Base-by-base conservation (phyloP, 2,888 invertebrate species). In the Helobdella robusta region DNA sequence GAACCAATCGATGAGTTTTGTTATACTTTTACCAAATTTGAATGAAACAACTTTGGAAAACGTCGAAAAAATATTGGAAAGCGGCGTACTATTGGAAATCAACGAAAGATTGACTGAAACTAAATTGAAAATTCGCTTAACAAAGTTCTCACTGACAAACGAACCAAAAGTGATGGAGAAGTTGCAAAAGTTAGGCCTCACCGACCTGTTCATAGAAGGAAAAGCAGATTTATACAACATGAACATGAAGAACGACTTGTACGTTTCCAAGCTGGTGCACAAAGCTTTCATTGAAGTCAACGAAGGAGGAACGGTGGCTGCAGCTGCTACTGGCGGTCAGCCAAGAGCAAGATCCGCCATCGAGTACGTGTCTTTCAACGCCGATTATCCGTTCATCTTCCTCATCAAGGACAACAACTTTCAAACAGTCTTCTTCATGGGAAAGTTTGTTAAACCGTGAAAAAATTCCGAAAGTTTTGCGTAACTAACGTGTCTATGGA, bases 171-270 rank as follows among this genome's bases (percentile, higher is more conserved):
- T 71, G 59, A 60, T 36, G 20, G 59, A 68, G n/a, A 58, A 52
- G 25, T 46, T 72, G 35, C 18, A 1, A 2, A 50, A 50, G 1
- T 34, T 72, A 64, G 72, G 72, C 2, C 64, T 72, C 63, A 25
- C 20, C 25, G 61, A 66, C 30, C 28, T 72, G 34, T 72, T 78
- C 68, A n/a, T n/a, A n/a, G 40, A n/a, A 2, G 28, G 32, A 0
- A 68, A 69, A 18, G 75, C 77, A 8, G 74, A 78, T 65, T 70
- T 78, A 5, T 73, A 74, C 20, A 75, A 74, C 11, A 75, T 77
- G 61, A 71, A 71, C 34, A 68, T 69, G 5, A 67, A 62, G 0
- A 69, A 68, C 6, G 65, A 69, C 30, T 59, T 75, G 23, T 74
- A 64, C 67, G 72, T 78, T 3, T 74, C 74, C 1, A 67, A 73